A percentile compares a stretch with the other conserved stretches of the same genome.
These are phyloP conservation scores for Pristis pectinata DNA, from an alignment of 2,797 vertebrate species.

Conservation along the genomic window DNA sequence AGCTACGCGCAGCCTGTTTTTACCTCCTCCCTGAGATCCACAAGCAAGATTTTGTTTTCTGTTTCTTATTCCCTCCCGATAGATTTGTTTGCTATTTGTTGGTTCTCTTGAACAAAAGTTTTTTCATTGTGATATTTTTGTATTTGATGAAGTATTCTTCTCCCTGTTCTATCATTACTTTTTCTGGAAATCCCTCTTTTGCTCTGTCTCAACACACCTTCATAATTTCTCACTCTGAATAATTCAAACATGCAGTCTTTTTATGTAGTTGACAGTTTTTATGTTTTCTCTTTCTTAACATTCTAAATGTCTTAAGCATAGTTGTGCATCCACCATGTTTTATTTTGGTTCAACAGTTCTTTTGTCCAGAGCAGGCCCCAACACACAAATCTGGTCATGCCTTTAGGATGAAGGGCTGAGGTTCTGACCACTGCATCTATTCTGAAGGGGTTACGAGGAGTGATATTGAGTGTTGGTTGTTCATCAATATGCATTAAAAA, in stretches of 20 bases:
- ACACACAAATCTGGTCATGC: not conserved
- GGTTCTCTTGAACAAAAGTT: not conserved
- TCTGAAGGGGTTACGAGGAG: not conserved
- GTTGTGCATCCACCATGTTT: too few relatives aligned
- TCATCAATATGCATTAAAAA: not conserved
- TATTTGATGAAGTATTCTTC: not conserved
- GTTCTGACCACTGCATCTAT: not conserved
- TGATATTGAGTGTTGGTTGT: too few relatives aligned
- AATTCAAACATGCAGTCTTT: not conserved
- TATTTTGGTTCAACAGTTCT: not conserved
- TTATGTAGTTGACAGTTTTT: not conserved
- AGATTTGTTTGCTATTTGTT: too few relatives aligned
- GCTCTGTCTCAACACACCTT: not conserved
- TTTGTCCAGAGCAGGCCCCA: not conserved
- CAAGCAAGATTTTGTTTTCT: too few relatives aligned
- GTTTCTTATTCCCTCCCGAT: too few relatives aligned
- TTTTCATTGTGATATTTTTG: not conserved
- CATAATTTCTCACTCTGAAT: not conserved
- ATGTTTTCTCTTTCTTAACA: not conserved
- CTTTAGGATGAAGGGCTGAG: not conserved
- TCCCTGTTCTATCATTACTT: not conserved
- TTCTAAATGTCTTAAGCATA: not conserved
- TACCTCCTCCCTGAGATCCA: too few relatives aligned
- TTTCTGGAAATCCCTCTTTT: not conserved
- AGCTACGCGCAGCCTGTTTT: too few relatives aligned